A percentile compares a stretch with the other conserved stretches of the same genome.
These are phyloP conservation scores for Semicossyphus pulcher DNA, from an alignment of 2,113 vertebrate genomes.

Conservation along the genomic window DNA sequence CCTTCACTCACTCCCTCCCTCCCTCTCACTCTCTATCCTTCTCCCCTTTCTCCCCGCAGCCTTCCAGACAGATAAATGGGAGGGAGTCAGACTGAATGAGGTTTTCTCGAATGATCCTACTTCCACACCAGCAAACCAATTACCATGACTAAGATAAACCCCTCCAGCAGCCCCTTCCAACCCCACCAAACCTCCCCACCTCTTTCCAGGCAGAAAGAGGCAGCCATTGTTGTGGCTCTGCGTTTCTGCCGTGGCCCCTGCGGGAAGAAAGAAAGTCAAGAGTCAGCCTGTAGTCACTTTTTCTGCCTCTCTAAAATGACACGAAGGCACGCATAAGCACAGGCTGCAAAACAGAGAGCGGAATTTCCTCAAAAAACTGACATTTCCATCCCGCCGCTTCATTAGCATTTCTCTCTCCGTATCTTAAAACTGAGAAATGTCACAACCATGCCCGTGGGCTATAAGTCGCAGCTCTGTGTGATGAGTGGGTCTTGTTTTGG, in stretches of 20 bases:
- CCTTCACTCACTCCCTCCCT: conserved; percentile 30
- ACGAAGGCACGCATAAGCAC: conserved; percentile 32
- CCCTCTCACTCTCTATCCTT: conserved; percentile 39
- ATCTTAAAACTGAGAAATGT: conserved; percentile 84
- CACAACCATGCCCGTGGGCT: conserved; percentile 74
- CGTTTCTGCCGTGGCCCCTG: conserved; percentile 42
- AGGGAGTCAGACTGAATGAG: conserved; percentile 81
- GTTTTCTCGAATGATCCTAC: conserved; percentile 84
- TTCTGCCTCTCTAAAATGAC: conserved; percentile 52
- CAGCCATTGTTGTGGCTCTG: conserved; percentile 69
- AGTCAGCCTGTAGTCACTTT: conserved; percentile 68
- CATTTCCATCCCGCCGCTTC: conserved; percentile 78
- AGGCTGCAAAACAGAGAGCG: conserved; percentile 35
- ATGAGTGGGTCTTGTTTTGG: conserved; percentile 79
- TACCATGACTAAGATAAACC: conserved; percentile 87
- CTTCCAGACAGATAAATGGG: conserved; percentile 84
- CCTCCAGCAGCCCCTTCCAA: conserved; percentile 61
- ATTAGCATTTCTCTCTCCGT: conserved; percentile 81
- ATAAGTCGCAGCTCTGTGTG: conserved; percentile 70
- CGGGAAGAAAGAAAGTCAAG: conserved; percentile 53
- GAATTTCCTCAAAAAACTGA: conserved; percentile 55
- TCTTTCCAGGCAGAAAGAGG: conserved; percentile 62
- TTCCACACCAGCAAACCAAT: conserved; percentile 86
- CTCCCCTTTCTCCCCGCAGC: conserved; percentile 60
- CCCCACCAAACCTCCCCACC: conserved; percentile 20